These are phyloP conservation scores for Bolinopsis microptera DNA, from an alignment of 37 sponge, comb jelly and placozoan species.

Conservation along the genomic window DNA sequence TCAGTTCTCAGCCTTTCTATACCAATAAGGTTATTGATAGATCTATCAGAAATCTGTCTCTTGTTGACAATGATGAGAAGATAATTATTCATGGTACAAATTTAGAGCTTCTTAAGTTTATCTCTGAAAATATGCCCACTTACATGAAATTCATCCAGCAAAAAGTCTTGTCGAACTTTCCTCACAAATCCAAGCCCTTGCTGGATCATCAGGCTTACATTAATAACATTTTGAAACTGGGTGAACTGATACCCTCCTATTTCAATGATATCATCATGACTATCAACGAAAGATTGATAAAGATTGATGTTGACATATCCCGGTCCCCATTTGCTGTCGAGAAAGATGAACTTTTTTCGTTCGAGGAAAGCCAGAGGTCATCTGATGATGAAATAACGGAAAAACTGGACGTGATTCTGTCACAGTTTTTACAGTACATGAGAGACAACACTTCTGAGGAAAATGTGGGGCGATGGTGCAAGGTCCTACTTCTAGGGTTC, in stretches of 20 bases:
- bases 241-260: not conserved
- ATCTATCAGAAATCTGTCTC: not conserved
- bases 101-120: slow-evolving; percentile 22
- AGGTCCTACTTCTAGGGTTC: slow-evolving; percentile 17
- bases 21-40: slow-evolving; percentile 46
- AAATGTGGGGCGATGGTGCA: not conserved
- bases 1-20: slow-evolving; percentile 48
- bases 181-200: slow-evolving; percentile 7
- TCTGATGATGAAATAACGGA: slow-evolving; percentile 8
- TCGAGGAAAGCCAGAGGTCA: not conserved
- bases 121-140: slow-evolving; percentile 50
- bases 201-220: slow-evolving; percentile 27
- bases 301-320: slow-evolving; percentile 44
- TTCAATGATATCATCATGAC: slow-evolving; percentile 48
- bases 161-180: not conserved
- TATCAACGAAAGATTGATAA: slow-evolving; percentile 13
- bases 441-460: not conserved
- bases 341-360: not conserved
- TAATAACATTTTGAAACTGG: not conserved
- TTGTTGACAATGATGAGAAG: not conserved
- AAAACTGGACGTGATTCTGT: not conserved
- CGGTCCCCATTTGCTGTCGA: not conserved
- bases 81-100: not conserved
- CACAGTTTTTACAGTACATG: not conserved
- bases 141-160: slow-evolving; percentile 42